Percentiles rank a stretch among this genome's conserved stretches.
Evolutionary conservation across 2,797 vertebrate genomes (phyloP).

Genomic region (Anguilla marmorata): DNA sequence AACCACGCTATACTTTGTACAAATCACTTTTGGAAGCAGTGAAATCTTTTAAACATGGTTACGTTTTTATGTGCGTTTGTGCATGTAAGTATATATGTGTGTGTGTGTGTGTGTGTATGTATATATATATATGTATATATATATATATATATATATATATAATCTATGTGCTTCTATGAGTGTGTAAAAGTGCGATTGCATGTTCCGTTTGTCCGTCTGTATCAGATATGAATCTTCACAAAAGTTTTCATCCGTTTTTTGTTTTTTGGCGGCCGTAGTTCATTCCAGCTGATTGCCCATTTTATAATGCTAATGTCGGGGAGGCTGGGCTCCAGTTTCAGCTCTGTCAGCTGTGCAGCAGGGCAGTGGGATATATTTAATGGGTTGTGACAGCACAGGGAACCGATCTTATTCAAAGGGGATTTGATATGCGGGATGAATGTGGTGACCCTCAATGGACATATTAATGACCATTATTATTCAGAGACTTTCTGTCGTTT

Average conservation of each 20-base stretch:
- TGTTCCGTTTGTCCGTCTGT: not conserved
- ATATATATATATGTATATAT: not conserved
- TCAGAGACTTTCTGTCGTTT: slow-evolving; percentile 84
- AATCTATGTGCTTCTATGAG: not conserved
- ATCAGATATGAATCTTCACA: slow-evolving; percentile 29
- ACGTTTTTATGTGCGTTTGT: not conserved
- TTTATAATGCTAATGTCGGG: slow-evolving; percentile 98
- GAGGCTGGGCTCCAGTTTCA: slow-evolving; percentile 84
- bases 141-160: not conserved
- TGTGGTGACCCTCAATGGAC: slow-evolving; percentile 90
- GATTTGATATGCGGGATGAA: slow-evolving; percentile 98
- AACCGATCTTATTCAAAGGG: slow-evolving; percentile 95
- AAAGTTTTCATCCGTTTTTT: slow-evolving; percentile 71
- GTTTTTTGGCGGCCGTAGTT: slow-evolving; percentile 74
- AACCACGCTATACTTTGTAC: not conserved
- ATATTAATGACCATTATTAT: slow-evolving; percentile 96
- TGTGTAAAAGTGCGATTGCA: not conserved
- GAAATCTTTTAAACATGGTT: too few relatives aligned
- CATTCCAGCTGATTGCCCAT: slow-evolving; percentile 98
- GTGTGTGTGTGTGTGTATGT: not conserved
- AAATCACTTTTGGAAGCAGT: not conserved
- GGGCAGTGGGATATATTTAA: slow-evolving; percentile 93
- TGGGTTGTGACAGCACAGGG: slow-evolving; percentile 98
- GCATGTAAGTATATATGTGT: not conserved
- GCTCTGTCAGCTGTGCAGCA: slow-evolving; percentile 93